phyloP scores from a whole-genome alignment of 2,888 invertebrate species.

The Plutella xylostella region DNA sequence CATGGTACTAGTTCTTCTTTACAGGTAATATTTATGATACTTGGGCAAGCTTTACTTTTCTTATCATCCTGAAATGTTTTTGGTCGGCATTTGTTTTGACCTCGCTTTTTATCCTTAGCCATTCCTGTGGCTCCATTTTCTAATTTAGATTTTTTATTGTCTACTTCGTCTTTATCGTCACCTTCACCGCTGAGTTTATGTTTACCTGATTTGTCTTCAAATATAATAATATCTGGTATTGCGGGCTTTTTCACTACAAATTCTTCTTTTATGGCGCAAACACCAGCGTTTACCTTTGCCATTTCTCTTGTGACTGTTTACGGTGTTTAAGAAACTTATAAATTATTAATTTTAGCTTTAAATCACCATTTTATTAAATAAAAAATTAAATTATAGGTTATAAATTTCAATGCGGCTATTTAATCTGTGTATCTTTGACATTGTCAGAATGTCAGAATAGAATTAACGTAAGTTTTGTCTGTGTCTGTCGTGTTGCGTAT shows the following conservation, averaged over 20 bases:
- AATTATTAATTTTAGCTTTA: too few species aligned
- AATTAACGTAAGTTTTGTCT: too few species aligned
- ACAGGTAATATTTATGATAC: conserved; percentile 65
- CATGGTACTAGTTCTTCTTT: conserved; percentile 58
- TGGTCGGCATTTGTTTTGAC: conserved; percentile 86
- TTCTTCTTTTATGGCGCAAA: conserved; percentile 54
- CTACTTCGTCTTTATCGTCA: conserved; percentile 21
- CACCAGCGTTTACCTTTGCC: conserved; percentile 37
- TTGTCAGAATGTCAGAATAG: too few species aligned
- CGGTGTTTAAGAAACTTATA: too few species aligned
- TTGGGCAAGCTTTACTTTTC: conserved; percentile 77
- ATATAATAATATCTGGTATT: conserved; percentile 21
- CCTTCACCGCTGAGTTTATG: conserved; percentile 33
- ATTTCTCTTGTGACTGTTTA: neutral
- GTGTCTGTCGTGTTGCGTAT: too few species aligned
- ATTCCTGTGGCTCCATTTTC: neutral
- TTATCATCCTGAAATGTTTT: conserved; percentile 72
- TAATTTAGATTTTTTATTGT: conserved; percentile 22
- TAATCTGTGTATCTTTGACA: too few species aligned
- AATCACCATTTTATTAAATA: too few species aligned
- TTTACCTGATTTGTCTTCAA: conserved; percentile 25
- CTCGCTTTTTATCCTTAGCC: conserved; percentile 49
- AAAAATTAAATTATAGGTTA: too few species aligned
- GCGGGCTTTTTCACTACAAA: conserved; percentile 34
- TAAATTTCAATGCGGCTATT: too few species aligned